phyloP scores from a whole-genome alignment of 2,797 vertebrate species.

The Semaprochilodus insignis region DNA sequence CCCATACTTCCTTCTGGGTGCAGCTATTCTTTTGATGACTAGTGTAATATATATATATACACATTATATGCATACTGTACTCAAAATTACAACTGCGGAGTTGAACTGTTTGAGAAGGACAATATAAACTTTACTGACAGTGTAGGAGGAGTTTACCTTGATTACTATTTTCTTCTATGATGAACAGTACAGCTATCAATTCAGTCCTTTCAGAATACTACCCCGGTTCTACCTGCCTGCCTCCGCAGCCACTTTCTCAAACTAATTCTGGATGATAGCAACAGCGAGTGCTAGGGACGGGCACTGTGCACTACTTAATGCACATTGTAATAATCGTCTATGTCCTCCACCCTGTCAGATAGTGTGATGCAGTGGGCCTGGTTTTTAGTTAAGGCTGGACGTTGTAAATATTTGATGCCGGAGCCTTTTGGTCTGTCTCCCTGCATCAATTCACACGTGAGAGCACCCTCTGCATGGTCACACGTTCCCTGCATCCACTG shows the following conservation, averaged over 20 bases:
- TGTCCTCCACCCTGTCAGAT: conserved; percentile 5
- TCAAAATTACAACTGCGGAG: too few relatives aligned
- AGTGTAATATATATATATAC: too few relatives aligned
- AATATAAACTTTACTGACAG: too few relatives aligned
- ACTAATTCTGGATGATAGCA: conserved; percentile 2
- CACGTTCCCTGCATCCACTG: conserved; percentile 26
- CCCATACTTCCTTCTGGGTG: too few relatives aligned
- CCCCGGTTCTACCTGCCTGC: neutral
- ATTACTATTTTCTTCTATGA: too few relatives aligned
- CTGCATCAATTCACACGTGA: conserved; percentile 69
- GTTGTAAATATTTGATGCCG: conserved; percentile 75
- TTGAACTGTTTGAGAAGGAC: too few relatives aligned
- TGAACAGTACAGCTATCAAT: too few relatives aligned
- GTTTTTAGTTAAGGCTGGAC: conserved; percentile 53
- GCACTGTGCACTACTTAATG: conserved; percentile 12
- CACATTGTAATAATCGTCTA: neutral
- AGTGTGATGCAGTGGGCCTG: conserved; percentile 63
- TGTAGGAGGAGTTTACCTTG: too few relatives aligned
- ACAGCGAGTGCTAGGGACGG: conserved; percentile 26
- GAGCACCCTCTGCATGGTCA: neutral
- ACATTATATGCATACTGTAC: too few relatives aligned
- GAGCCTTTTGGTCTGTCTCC: conserved; percentile 67
- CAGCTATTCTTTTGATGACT: too few relatives aligned
- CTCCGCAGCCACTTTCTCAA: neutral
- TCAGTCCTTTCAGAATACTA: neutral